Evolutionary conservation across 1,140 invertebrate genomes (phyloP).

Genomic region (Drosophila malerkotliana): DNA sequence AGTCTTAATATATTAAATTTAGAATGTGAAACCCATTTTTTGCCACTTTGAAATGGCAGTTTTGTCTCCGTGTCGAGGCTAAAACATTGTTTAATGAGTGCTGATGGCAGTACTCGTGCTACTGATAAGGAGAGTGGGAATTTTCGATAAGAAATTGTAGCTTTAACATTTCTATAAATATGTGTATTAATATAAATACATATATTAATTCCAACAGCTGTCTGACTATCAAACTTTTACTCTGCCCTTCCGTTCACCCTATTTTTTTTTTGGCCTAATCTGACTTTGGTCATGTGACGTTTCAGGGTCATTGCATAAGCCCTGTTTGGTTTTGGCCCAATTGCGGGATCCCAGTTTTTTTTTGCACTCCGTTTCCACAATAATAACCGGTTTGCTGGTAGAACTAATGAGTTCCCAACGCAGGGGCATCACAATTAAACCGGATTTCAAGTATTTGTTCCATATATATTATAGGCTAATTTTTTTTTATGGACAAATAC

Average conservation of each 20-base stretch:
- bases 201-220: slow-evolving; percentile 6
- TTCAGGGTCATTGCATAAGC: slow-evolving; percentile 35
- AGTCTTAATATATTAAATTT: not conserved
- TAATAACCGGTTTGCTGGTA: slow-evolving; percentile 52
- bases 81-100: slow-evolving; percentile 43
- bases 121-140: slow-evolving; percentile 44
- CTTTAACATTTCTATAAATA: not conserved
- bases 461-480: slow-evolving; percentile 31
- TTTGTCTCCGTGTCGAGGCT: slow-evolving; percentile 19
- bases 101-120: slow-evolving; percentile 23
- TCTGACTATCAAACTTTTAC: not conserved
- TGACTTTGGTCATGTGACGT: slow-evolving; percentile 26
- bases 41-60: not conserved
- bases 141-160: slow-evolving; percentile 34
- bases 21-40: slow-evolving; percentile 5
- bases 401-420: slow-evolving; percentile 42
- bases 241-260: slow-evolving; percentile 5
- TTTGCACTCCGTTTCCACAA: slow-evolving; percentile 25
- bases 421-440: slow-evolving; percentile 54
- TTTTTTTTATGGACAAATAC: slow-evolving; percentile 22
- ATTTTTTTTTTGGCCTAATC: slow-evolving; percentile 13
- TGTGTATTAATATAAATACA: slow-evolving; percentile 2
- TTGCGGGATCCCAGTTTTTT: slow-evolving; percentile 23
- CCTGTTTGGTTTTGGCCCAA: not conserved
- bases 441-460: slow-evolving; percentile 23